phyloP scores from a whole-genome alignment of 2,888 invertebrate species.

The Adineta ricciae region DNA sequence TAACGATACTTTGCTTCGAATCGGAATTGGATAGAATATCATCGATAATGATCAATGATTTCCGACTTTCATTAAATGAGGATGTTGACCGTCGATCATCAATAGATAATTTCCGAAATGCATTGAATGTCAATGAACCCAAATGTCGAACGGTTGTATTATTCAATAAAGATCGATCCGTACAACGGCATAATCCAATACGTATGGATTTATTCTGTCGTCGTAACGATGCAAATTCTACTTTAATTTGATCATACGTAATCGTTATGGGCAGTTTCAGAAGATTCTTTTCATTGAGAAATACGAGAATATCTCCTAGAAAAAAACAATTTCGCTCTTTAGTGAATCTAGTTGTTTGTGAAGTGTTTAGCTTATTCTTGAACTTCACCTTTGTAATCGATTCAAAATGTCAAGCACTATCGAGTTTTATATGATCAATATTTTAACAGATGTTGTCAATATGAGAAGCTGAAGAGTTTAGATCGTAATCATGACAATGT shows the following conservation, averaged over 20 bases:
- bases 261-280: background rate
- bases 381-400: no score
- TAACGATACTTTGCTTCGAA: background rate
- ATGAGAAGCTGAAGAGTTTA: background rate
- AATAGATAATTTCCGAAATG: background rate
- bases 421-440: background rate
- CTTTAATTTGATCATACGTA: background rate
- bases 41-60: background rate
- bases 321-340: no score
- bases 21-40: background rate
- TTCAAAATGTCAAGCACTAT: background rate
- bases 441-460: background rate
- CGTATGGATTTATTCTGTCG: background rate
- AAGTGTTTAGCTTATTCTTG: no score
- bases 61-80: background rate
- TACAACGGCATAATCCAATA: background rate
- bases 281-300: background rate
- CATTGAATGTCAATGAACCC: background rate
- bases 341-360: no score
- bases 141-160: background rate
- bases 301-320: background rate
- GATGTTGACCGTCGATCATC: background rate
- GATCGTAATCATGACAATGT: background rate
- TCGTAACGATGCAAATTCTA: background rate
- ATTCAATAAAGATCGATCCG: background rate